These are phyloP conservation scores for Batillaria attramentaria DNA, from an alignment of 1,140 invertebrate species.

Conservation along the genomic window DNA sequence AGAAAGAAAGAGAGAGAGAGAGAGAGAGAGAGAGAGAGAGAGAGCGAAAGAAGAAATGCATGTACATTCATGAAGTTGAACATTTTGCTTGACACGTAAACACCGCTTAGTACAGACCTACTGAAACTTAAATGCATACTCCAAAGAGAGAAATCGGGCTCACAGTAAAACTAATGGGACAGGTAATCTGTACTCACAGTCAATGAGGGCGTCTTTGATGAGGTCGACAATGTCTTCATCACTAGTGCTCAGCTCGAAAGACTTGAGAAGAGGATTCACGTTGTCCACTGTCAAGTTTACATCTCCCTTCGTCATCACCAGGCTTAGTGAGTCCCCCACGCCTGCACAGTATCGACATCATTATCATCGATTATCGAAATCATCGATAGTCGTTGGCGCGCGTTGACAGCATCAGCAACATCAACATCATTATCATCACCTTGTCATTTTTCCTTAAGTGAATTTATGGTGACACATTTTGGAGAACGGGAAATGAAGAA, in stretches of 20 bases:
- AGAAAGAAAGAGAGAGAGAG: neutral
- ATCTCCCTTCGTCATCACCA: constrained; percentile 32
- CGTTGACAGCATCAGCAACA: neutral
- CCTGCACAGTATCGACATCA: neutral
- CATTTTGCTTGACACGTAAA: neutral
- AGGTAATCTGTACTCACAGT: constrained; percentile 38
- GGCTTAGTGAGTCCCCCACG: constrained; percentile 35
- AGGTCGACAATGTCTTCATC: constrained; percentile 46
- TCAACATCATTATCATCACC: neutral
- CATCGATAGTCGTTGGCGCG: neutral
- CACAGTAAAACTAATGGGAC: neutral
- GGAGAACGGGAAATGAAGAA: too few species aligned
- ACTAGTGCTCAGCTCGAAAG: constrained; percentile 40
- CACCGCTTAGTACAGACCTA: neutral
- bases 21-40: neutral
- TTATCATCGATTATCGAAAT: neutral
- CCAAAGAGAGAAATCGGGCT: neutral
- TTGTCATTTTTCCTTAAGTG: neutral
- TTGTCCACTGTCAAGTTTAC: constrained; percentile 48
- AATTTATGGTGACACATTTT: neutral
- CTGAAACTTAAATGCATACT: neutral
- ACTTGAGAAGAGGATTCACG: constrained; percentile 47
- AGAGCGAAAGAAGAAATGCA: neutral
- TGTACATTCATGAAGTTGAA: neutral
- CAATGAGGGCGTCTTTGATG: constrained; percentile 41